These are phyloP conservation scores for Elgonia sp. DNA, from an alignment of 2,888 invertebrate genomes.

Conservation along the genomic window DNA sequence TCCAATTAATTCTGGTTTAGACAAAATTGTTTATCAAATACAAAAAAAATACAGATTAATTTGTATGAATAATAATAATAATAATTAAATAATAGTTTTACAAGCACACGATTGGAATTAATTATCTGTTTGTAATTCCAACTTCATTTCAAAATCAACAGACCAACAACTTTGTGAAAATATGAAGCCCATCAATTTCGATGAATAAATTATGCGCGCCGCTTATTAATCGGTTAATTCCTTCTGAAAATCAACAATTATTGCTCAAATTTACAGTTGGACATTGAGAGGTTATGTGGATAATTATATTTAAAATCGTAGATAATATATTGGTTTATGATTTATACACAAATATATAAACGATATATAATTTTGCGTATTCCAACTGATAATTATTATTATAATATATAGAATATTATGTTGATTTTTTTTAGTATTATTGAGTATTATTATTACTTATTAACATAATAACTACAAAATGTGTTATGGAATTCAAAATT, in stretches of 20 bases:
- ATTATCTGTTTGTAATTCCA: constrained; percentile 47
- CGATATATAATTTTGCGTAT: too few species aligned
- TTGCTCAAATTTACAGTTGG: constrained; percentile 28
- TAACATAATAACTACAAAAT: too few species aligned
- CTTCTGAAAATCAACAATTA: constrained; percentile 37
- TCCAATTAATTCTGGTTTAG: too few species aligned
- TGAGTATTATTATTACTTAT: too few species aligned
- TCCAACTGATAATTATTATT: too few species aligned
- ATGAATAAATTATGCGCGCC: constrained; percentile 42
- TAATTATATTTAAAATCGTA: not conserved
- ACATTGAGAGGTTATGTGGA: not conserved
- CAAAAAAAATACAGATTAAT: not conserved
- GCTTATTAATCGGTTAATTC: constrained; percentile 45
- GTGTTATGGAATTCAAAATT: too few species aligned
- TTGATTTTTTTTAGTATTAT: too few species aligned
- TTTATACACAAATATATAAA: too few species aligned
- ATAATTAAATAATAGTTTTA: constrained; percentile 24
- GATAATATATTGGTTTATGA: too few species aligned
- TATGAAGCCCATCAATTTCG: constrained; percentile 42
- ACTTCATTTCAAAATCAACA: constrained; percentile 2
- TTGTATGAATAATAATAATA: constrained; percentile 12
- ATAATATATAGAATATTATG: too few species aligned
- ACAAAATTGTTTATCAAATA: too few species aligned
- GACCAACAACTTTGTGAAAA: constrained; percentile 38
- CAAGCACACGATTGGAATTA: constrained; percentile 16